These are phyloP conservation scores for Drosophila vallismaia DNA, from an alignment of 2,888 invertebrate genomes.

Conservation along the genomic window DNA sequence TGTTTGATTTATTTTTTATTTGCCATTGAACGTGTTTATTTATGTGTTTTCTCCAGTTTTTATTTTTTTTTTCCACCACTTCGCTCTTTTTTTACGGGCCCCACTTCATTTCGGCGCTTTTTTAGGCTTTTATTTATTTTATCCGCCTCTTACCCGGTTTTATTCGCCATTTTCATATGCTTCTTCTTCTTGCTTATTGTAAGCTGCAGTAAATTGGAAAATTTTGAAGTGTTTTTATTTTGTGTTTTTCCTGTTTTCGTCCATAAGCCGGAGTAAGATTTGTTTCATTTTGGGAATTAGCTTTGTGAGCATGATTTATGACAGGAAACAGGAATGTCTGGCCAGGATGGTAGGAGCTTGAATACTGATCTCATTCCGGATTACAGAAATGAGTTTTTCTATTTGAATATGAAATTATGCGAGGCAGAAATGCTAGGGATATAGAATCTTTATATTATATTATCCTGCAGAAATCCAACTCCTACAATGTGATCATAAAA, in stretches of 20 bases:
- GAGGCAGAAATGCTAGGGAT: not conserved
- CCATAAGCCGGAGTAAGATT: conserved; percentile 18
- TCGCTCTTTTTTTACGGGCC: conserved; percentile 20
- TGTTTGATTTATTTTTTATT: conserved; percentile 74
- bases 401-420: conserved; percentile 23
- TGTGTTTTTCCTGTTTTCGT: conserved; percentile 9
- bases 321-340: conserved; percentile 26
- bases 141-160: conserved; percentile 8
- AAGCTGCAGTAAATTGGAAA: conserved; percentile 55
- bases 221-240: conserved; percentile 41
- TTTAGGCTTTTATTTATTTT: conserved; percentile 26
- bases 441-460: too few relatives aligned
- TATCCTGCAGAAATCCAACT: too few relatives aligned
- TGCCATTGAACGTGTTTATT: conserved; percentile 54
- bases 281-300: conserved; percentile 50
- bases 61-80: conserved; percentile 12
- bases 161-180: conserved; percentile 49
- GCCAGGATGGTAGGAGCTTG: not conserved
- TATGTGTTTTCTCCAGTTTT: conserved; percentile 40
- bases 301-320: conserved; percentile 52
- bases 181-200: conserved; percentile 34
- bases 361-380: conserved; percentile 33
- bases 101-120: conserved; percentile 12
- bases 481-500: too few relatives aligned
- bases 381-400: conserved; percentile 41